These are phyloP conservation scores for Corynorhinus townsendii DNA, from an alignment of 2,113 vertebrate species.

Conservation along the genomic window DNA sequence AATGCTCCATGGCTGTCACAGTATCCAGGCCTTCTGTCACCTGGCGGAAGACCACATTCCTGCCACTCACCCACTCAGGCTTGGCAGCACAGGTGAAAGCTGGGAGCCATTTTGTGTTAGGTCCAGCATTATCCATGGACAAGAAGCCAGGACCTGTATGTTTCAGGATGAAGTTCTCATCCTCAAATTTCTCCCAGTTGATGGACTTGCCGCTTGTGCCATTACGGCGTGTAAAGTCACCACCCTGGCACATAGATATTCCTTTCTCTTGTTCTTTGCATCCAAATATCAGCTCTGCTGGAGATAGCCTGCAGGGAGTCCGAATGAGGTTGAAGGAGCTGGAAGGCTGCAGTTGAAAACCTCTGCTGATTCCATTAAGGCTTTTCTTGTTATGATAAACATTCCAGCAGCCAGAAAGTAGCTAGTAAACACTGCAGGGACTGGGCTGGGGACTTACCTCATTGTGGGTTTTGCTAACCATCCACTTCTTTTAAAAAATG, in stretches of 20 bases:
- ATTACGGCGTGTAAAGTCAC: too few species aligned
- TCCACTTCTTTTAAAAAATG: slow-evolving; percentile 60
- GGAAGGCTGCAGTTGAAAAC: slow-evolving; percentile 35
- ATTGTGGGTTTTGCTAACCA: slow-evolving; percentile 62
- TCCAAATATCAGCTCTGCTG: slow-evolving; percentile 3
- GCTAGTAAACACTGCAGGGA: slow-evolving; percentile 46
- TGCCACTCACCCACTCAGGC: too few species aligned
- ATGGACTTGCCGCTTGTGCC: too few species aligned
- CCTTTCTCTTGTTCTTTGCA: slow-evolving; percentile 36
- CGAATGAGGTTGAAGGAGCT: slow-evolving; percentile 11
- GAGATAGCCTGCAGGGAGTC: not conserved
- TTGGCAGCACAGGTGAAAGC: too few species aligned
- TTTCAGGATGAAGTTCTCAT: too few species aligned
- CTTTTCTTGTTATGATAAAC: slow-evolving; percentile 52
- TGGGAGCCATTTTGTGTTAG: too few species aligned
- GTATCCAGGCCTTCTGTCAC: too few species aligned
- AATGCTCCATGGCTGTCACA: too few species aligned
- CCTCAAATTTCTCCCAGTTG: too few species aligned
- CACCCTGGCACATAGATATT: not conserved
- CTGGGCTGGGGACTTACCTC: slow-evolving; percentile 43
- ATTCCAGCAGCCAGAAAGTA: slow-evolving; percentile 61
- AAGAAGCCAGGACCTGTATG: too few species aligned
- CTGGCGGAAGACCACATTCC: too few species aligned
- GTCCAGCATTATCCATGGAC: too few species aligned
- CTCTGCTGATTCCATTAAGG: slow-evolving; percentile 57